phyloP scores from a whole-genome alignment of 2,113 vertebrate genomes.

The Colinus virginianus region DNA sequence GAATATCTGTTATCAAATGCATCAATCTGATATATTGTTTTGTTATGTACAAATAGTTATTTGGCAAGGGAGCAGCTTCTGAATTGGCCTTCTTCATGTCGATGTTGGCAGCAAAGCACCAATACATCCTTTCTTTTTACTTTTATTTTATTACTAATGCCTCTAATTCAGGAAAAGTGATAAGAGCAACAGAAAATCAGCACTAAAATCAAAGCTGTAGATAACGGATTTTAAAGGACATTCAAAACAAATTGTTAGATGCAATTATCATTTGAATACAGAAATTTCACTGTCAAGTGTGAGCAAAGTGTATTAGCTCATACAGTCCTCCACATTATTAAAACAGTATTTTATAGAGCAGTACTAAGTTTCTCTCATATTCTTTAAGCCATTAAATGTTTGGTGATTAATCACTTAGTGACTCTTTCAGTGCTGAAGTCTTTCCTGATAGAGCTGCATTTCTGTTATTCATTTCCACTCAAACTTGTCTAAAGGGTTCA shows the following conservation, averaged over 20 bases:
- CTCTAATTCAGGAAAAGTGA: neutral
- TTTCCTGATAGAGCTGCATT: neutral
- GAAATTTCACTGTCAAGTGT: constrained; percentile 12
- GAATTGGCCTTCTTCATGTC: neutral
- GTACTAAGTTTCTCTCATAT: neutral
- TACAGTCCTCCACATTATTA: neutral
- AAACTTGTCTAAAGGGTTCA: neutral
- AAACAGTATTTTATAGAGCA: neutral
- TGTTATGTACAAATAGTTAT: neutral
- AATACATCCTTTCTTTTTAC: neutral
- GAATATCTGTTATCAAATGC: neutral
- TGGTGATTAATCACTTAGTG: neutral
- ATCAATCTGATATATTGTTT: neutral
- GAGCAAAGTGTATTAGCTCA: neutral
- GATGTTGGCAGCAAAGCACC: neutral
- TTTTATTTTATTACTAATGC: constrained; percentile 1
- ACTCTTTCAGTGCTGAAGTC: neutral
- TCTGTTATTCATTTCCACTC: neutral
- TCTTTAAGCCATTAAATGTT: neutral
- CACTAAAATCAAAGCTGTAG: constrained; percentile 24
- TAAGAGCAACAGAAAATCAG: neutral
- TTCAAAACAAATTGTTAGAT: neutral
- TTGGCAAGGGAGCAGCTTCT: neutral
- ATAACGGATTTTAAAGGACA: constrained; percentile 38
- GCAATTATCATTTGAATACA: neutral